Base-by-base conservation (phyloP, 1,140 invertebrate genomes). In the Caligus rogercresseyi region DNA sequence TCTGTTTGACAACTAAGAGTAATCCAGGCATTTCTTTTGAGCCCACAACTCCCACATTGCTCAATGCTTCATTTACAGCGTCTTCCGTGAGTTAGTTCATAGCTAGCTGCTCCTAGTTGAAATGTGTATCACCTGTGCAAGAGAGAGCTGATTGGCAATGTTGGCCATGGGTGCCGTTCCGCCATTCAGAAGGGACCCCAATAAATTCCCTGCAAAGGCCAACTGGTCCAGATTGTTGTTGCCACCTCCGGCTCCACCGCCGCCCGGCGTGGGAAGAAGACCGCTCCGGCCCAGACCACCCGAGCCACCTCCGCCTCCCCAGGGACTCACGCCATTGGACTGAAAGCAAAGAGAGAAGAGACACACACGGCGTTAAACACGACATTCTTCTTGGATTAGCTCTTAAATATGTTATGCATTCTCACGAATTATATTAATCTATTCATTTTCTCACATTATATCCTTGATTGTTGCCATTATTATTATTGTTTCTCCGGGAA, bases 141-240 rank as follows among this genome's bases (percentile, higher is more conserved):
- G n/a, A 23, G 54, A 20, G 19, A 56, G 24, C 20, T 56, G 54
- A 20, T 25, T 25, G 3, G 54, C 54, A 4, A 56, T 13, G 24
- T 25, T 56, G 15, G 54, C 54, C 54, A 56, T 21, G 2, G 54
- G 20, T n/a, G 19, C 54, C 1, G 15, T 20, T 20, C 54, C 24
- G 1, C 54, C 54, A 14, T 25, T 25, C 16, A 56, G 54, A 2
- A 56, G 14, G 19, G 54, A 21, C 18, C 54, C 54, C 54, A 56
- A 56, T n/a, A 56, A 21, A 56, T 56, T 56, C 31, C 31, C 31
- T 43, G 31, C 31, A 7, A 43, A n/a, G 54, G 54, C 20, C 54
- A 56, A 20, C 19, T 20, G 54, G 14, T 56, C 24, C 2, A 56
- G 20, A 25, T 56, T 25, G 4, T 14, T 23, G 14, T 56, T 20